Base-by-base conservation (phyloP, 2,888 invertebrate species). In the Hedya salicella region DNA sequence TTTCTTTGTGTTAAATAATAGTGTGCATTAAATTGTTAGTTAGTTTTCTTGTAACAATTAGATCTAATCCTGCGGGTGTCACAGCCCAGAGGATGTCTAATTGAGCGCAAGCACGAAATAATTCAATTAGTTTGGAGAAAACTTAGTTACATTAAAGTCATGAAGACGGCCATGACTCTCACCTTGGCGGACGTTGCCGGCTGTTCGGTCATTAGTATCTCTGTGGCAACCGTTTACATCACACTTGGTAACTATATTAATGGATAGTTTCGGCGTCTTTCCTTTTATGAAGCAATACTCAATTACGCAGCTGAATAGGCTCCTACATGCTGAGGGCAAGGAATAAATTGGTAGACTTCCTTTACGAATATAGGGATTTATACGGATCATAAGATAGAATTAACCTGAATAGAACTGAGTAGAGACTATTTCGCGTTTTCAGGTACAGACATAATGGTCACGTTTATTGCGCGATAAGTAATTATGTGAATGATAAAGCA, bases 111-210 rank as follows among this genome's bases (percentile, higher is more conserved):
- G 52, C 65, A 65, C 65, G 60, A 21, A 39, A 52, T 60, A 60
- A 65, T 60, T 53, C 52, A 60, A 65, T 60, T 65, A 60, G 3
- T 40, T 60, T 39, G 17, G 60, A 53, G 60, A 65, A 65, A 65
- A 65, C 65, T 60, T 53, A 48, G 52, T 52, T 39, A 57, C 42
- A 65, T 30, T 44, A 32, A 36, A 59, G 59, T 53, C 25, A n/a
- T 63, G 63, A 52, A 17, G 13, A 16, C 13, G 57, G 44, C 65
- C 65, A 59, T 60, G 65, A 65, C 65, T 65, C 60, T 65, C 53
- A 53, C 65, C 65, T 65, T 65, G 65, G 36, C 13, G 65, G 53
- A 30, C 65, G 17, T 48, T 65, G 39, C 48, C 16, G 53, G 21
- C 17, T n/a, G 14, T 2, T 25, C 46, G 59, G 16, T 50, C 8